Percentiles rank a stretch among this genome's conserved stretches.
Conservation (phyloP, 2,888 invertebrate genomes). For the Dendrolimus houi region DNA sequence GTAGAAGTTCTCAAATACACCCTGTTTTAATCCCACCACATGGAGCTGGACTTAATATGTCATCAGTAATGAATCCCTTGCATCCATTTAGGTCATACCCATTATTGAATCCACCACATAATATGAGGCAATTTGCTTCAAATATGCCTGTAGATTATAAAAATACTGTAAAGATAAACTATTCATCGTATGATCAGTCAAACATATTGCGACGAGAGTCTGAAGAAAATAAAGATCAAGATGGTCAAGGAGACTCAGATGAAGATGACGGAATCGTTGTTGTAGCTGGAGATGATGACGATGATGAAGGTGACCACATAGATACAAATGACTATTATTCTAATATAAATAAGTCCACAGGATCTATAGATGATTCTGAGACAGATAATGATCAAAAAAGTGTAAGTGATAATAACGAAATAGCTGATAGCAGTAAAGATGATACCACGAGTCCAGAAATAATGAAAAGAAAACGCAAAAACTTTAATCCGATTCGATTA, state of each 20-base stretch:
- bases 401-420: slow-evolving; percentile 56
- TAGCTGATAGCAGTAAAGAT: slow-evolving; percentile 59
- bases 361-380: slow-evolving; percentile 60
- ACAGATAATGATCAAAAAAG: slow-evolving; percentile 64
- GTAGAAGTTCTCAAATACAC: slow-evolving; percentile 91
- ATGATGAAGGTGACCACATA: slow-evolving; percentile 78
- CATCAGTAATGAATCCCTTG: slow-evolving; percentile 82
- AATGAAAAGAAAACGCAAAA: slow-evolving; percentile 91
- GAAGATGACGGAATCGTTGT: slow-evolving; percentile 87
- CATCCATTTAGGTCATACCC: slow-evolving; percentile 88
- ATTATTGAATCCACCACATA: slow-evolving; percentile 82
- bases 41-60: slow-evolving; percentile 77
- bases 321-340: slow-evolving; percentile 64
- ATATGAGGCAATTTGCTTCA: slow-evolving; percentile 75
- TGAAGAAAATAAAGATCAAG: slow-evolving; percentile 72
- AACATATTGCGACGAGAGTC: slow-evolving; percentile 54
- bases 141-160: slow-evolving; percentile 70
- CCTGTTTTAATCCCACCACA: slow-evolving; percentile 86
- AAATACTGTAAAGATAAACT: slow-evolving; percentile 56
- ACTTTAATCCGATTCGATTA: slow-evolving; percentile 89
- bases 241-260: slow-evolving; percentile 81
- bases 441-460: slow-evolving; percentile 72
- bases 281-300: slow-evolving; percentile 87
- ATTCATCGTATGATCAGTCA: slow-evolving; percentile 45
- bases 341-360: slow-evolving; percentile 52